Conservation (phyloP, 2,113 vertebrate species). For the Propithecus coquereli region DNA sequence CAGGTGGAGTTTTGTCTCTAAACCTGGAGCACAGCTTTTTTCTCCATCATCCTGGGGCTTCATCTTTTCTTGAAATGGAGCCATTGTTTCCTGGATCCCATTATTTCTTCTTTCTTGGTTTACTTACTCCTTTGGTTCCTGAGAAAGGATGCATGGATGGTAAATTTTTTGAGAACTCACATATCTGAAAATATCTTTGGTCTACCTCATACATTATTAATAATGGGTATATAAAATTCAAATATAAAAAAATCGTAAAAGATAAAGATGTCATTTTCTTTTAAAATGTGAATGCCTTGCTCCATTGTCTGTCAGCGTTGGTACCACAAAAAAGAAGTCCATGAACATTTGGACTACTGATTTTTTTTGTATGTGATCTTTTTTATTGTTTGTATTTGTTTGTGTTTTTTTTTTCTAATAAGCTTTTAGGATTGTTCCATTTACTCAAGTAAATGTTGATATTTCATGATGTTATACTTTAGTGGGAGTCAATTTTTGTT, state of each 20-base stretch:
- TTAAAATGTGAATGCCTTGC: background rate
- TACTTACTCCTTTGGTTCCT: background rate
- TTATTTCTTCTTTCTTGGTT: background rate
- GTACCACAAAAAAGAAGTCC: background rate
- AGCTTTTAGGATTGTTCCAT: background rate
- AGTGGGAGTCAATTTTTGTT: background rate
- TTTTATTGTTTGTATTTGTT: background rate
- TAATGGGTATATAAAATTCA: background rate
- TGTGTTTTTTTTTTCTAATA: background rate
- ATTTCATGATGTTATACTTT: background rate
- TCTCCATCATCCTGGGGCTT: background rate
- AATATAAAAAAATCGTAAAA: background rate
- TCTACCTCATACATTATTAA: background rate
- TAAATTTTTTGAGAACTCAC: background rate
- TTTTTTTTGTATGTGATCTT: background rate
- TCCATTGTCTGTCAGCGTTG: background rate
- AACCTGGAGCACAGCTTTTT: background rate
- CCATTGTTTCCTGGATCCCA: background rate
- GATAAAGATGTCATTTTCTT: background rate
- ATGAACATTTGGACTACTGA: background rate
- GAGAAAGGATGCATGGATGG: background rate
- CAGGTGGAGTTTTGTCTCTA: background rate
- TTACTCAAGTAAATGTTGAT: background rate
- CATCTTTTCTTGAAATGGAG: background rate
- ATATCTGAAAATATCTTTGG: background rate